Evolutionary conservation across 2,113 vertebrate species (phyloP).

Genomic region (Macrotis lagotis): DNA sequence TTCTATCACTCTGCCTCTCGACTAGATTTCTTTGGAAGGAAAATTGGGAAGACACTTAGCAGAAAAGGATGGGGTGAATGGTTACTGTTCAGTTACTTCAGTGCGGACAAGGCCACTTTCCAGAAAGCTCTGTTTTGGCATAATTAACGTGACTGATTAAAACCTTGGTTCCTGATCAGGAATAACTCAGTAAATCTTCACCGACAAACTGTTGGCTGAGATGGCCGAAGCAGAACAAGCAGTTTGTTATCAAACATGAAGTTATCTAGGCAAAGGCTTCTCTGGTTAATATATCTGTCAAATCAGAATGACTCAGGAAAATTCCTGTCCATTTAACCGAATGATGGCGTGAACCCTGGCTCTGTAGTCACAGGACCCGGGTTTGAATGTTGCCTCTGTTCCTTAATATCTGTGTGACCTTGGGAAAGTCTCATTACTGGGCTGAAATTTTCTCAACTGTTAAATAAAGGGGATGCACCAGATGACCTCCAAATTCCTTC

Average conservation of each 20-base stretch:
- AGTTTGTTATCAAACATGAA: background rate
- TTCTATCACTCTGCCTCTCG: background rate
- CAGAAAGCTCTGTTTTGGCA: constrained; percentile 8
- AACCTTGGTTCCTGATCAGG: constrained; percentile 7
- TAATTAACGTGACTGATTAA: constrained; percentile 12
- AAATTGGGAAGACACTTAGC: background rate
- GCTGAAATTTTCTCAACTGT: background rate
- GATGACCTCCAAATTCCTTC: background rate
- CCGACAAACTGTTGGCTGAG: constrained; percentile 5
- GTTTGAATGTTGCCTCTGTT: background rate
- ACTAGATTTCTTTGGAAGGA: background rate
- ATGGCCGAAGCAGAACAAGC: constrained; percentile 21
- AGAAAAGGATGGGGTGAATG: background rate
- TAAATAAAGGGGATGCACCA: background rate
- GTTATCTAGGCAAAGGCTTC: background rate
- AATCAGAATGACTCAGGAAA: background rate
- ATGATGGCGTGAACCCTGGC: background rate
- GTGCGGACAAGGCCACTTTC: background rate
- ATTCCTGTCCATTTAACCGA: background rate
- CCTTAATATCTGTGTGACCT: background rate
- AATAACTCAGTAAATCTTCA: constrained; percentile 16
- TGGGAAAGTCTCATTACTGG: background rate
- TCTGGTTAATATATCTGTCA: background rate
- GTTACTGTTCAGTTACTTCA: constrained; percentile 3
- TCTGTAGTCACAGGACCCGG: background rate